Percentiles rank a stretch among this genome's conserved stretches.
Conservation (phyloP, 2,888 invertebrate genomes). For the Hemithea aestivaria region DNA sequence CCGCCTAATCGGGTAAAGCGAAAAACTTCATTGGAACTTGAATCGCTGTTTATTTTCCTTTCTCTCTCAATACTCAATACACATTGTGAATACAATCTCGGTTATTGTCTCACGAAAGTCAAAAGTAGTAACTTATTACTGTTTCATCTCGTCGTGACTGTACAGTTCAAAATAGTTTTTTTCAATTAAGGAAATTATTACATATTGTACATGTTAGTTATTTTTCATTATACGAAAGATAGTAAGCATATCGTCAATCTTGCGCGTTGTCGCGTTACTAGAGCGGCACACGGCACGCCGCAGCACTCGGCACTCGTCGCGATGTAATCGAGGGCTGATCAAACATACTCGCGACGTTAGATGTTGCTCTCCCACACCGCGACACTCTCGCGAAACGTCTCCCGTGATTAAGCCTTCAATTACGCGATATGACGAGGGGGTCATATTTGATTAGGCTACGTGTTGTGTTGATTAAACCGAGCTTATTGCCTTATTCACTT, state of each 20-base stretch:
- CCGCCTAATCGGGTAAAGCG: slow-evolving; percentile 48
- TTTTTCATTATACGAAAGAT: neutral
- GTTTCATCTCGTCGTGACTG: too few relatives aligned
- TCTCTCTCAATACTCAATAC: slow-evolving; percentile 6
- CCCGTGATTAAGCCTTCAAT: slow-evolving; percentile 75
- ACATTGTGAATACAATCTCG: slow-evolving; percentile 18
- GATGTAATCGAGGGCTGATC: slow-evolving; percentile 63
- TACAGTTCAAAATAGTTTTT: too few relatives aligned
- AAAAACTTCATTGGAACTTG: slow-evolving; percentile 41
- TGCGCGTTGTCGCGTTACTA: slow-evolving; percentile 46
- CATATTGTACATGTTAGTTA: too few relatives aligned
- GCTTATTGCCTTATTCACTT: slow-evolving; percentile 74
- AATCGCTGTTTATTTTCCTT: slow-evolving; percentile 22
- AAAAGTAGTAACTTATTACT: neutral
- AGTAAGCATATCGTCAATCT: too few relatives aligned
- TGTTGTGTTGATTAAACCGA: slow-evolving; percentile 76
- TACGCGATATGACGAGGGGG: slow-evolving; percentile 73
- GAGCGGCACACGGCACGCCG: slow-evolving; percentile 29
- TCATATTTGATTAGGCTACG: slow-evolving; percentile 77
- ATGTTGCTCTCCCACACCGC: slow-evolving; percentile 32
- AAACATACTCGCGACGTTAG: slow-evolving; percentile 54
- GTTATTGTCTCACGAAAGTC: slow-evolving; percentile 14
- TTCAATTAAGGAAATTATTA: too few relatives aligned
- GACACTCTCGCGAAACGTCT: slow-evolving; percentile 55
- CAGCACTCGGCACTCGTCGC: slow-evolving; percentile 28